Evolutionary conservation across 2,888 invertebrate genomes (phyloP).

Genomic region (Xanthorhoe spadicearia): DNA sequence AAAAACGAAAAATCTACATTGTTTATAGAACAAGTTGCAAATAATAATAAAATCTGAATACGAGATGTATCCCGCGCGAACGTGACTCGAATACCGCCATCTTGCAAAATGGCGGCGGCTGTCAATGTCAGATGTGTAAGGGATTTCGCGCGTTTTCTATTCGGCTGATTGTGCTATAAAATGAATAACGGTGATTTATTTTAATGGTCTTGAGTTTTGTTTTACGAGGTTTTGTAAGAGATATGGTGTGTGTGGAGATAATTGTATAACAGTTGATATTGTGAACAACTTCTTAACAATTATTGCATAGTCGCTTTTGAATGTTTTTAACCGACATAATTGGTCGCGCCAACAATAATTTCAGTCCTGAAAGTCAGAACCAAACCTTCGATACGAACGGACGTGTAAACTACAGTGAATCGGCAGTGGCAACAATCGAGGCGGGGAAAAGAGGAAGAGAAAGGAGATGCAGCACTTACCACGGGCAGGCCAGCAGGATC

Average conservation of each 20-base stretch:
- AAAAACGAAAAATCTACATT: slow-evolving; percentile 31
- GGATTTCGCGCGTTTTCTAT: slow-evolving; percentile 37
- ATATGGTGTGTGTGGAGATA: neutral
- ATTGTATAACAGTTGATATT: neutral
- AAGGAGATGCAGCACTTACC: too few relatives aligned
- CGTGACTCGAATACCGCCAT: slow-evolving; percentile 45
- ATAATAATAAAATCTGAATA: slow-evolving; percentile 41
- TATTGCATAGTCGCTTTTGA: too few relatives aligned
- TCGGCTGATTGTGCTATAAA: slow-evolving; percentile 17
- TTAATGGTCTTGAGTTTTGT: slow-evolving; percentile 25
- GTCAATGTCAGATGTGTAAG: slow-evolving; percentile 43
- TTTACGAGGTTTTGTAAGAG: neutral
- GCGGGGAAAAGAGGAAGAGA: too few relatives aligned
- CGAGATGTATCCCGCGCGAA: slow-evolving; percentile 39
- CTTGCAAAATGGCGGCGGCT: slow-evolving; percentile 46
- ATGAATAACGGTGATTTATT: neutral
- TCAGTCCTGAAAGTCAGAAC: too few relatives aligned
- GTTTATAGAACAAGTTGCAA: slow-evolving; percentile 34
- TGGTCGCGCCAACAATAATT: too few relatives aligned
- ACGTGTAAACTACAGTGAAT: too few relatives aligned
- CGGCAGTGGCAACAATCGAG: too few relatives aligned
- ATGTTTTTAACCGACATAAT: too few relatives aligned
- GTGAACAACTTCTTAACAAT: too few relatives aligned
- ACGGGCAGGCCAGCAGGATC: too few relatives aligned
- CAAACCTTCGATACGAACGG: too few relatives aligned